A percentile compares a stretch with the other conserved stretches of the same genome.
phyloP scores from a whole-genome alignment of 2,888 invertebrate species.

The Heliconius cydno region DNA sequence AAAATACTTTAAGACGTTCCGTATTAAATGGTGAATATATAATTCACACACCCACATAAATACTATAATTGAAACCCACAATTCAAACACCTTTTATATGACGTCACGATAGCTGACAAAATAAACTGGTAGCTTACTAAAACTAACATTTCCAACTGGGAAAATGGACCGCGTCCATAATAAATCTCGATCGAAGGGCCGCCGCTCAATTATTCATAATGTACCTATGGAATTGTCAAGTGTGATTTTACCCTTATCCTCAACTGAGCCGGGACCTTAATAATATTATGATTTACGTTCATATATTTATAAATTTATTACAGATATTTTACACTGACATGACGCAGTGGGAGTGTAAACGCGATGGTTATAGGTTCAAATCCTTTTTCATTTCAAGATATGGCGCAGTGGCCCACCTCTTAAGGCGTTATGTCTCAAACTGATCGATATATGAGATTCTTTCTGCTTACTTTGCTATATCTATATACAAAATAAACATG shows the following conservation, averaged over 20 bases:
- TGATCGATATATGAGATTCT: too few relatives aligned
- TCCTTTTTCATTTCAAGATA: too few relatives aligned
- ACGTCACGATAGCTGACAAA: neutral
- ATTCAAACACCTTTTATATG: neutral
- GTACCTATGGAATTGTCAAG: neutral
- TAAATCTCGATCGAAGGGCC: slow-evolving; percentile 29
- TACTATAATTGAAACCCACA: neutral
- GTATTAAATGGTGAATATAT: neutral
- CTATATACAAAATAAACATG: too few relatives aligned
- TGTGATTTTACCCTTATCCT: slow-evolving; percentile 8
- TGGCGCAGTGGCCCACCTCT: too few relatives aligned
- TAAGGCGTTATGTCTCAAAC: too few relatives aligned
- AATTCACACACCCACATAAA: neutral
- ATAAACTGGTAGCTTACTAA: neutral
- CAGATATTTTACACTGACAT: too few relatives aligned
- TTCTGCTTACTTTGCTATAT: too few relatives aligned
- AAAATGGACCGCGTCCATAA: slow-evolving; percentile 29
- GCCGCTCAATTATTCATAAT: slow-evolving; percentile 21
- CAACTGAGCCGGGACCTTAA: neutral
- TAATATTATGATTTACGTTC: neutral
- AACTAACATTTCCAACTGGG: slow-evolving; percentile 11
- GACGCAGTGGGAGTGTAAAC: too few relatives aligned
- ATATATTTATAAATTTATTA: neutral
- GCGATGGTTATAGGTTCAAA: too few relatives aligned
- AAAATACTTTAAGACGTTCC: too few relatives aligned